Base-by-base conservation (phyloP, 2,888 invertebrate species). In the Pemphredon lugubris region DNA sequence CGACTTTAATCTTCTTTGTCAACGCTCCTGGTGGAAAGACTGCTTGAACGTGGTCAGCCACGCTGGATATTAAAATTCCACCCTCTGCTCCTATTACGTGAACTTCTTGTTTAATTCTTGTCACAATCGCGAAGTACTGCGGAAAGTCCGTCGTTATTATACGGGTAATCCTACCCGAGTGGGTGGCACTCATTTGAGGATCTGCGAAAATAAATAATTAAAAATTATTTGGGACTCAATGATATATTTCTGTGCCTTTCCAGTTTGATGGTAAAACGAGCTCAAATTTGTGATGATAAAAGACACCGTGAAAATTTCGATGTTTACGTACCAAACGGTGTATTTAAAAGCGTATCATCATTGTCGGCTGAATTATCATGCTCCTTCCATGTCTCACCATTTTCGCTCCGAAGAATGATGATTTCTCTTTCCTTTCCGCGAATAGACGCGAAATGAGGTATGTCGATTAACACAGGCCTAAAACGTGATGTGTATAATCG, bases 1-100 rank as follows among this genome's bases (percentile, higher is more conserved):
- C 98, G 83, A 99, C 98, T 91, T 97, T 96, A 91, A 99, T 99
- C 90, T 98, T 97, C 92, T 99, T 99, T n/a, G 98, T 99, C 48
- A 99, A 93, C 40, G 99, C 98, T 80, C 96, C 96, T 39, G 97
- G 94, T 16, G 99, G 99, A 93, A 99, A 99, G 78, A 95, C 93
- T 1, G 95, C 95, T 88, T 95, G 95, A 30, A 94, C 95, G 40
- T 89, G 85, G 40, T 81, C 85, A 59, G 99, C 98, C 75, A 98
- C 94, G 82, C 95, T 95, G 47, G 98, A 98, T 81, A 97, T 96
- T 66, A 99, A 95, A 83, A 98, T 97, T 57, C 99, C 99, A 57
- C 99, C 99, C 87, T 98, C 98, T 0, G 98, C 96, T 1, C 99
- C 99, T 79, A 99, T 97, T 70, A 96, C 95, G 90, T 98, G 98